Evolutionary conservation across 2,113 vertebrate species (phyloP).

Genomic region (Cyanocitta stelleri): DNA sequence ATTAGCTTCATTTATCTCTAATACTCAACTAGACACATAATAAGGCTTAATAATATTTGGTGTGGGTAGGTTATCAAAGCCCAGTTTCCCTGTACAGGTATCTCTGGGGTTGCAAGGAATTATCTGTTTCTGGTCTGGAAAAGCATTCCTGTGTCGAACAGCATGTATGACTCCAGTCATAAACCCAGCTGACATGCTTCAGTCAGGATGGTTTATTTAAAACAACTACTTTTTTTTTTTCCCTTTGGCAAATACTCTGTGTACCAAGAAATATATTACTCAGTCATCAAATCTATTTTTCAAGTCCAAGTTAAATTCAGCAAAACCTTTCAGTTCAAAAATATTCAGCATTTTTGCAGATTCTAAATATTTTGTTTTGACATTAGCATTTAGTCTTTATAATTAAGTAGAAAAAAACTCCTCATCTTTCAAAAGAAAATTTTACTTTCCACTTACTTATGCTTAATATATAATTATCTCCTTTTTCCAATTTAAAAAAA

Average conservation of each 20-base stretch:
- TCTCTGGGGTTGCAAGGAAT: neutral
- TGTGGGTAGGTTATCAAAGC: neutral
- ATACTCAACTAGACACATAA: neutral
- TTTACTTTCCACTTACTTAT: neutral
- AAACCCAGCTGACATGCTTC: neutral
- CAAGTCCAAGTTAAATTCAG: neutral
- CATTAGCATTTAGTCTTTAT: neutral
- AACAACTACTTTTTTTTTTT: neutral
- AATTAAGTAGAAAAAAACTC: neutral
- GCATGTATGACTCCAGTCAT: neutral
- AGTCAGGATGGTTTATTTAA: neutral
- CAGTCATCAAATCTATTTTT: neutral
- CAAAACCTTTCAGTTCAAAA: neutral
- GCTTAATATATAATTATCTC: neutral
- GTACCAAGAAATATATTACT: neutral
- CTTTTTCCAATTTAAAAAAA: neutral
- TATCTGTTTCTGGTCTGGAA: neutral
- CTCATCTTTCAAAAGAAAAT: neutral
- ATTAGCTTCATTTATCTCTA: neutral
- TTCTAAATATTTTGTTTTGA: neutral
- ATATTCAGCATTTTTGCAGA: neutral
- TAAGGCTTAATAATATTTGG: neutral
- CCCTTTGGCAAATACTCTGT: neutral
- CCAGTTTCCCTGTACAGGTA: neutral
- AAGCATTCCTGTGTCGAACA: neutral